Evolutionary conservation across 2,888 invertebrate species (phyloP), one percentile per base, ranked within the genome.

Genomic region (Eupithecia centaureata): DNA sequence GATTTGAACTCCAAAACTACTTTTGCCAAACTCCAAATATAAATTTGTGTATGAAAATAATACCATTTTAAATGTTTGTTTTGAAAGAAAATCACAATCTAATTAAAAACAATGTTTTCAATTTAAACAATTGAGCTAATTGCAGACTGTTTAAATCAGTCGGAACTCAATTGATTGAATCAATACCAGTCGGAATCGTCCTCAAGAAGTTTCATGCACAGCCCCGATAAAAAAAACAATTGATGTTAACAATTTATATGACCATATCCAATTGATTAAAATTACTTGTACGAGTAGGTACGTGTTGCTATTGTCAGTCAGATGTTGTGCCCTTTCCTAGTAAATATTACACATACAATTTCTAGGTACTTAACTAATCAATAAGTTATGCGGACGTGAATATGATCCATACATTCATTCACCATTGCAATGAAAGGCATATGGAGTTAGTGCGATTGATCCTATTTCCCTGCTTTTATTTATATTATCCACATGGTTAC

Each of bases 321-420:
- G 51, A 25, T 22, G 2, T 22, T 52, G 51, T 66, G 68, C 28
- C 25, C 27, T 56, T 63, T 72, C 35, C 47, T 5, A 35, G 54
- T 65, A 66, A 69, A 69, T 69, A 72, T 71, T 65, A 58, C 68
- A 54, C 67, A 52, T 71, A 63, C 65, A 35, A 67, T 67, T 72
- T 73, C 63, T 25, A 59, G 35, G 64, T 70, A n/a, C n/a, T n/a
- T n/a, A n/a, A n/a, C n/a, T n/a, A 73, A 71, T 71, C 57, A 67
- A 64, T 72, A 51, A 73, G 71, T 65, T 65, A 75, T 73, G 72
- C 75, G 74, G 75, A 75, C 68, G 68, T 59, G 65, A 74, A 71
- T 38, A 27, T 52, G 27, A 52, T 52, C 62, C 67, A 27, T 15
- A 52, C 70, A 66, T 73, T 63, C 72, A 74, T 75, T 73, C 63